Base-by-base conservation (phyloP, 2,113 vertebrate species). In the Megaceryle torquata region DNA sequence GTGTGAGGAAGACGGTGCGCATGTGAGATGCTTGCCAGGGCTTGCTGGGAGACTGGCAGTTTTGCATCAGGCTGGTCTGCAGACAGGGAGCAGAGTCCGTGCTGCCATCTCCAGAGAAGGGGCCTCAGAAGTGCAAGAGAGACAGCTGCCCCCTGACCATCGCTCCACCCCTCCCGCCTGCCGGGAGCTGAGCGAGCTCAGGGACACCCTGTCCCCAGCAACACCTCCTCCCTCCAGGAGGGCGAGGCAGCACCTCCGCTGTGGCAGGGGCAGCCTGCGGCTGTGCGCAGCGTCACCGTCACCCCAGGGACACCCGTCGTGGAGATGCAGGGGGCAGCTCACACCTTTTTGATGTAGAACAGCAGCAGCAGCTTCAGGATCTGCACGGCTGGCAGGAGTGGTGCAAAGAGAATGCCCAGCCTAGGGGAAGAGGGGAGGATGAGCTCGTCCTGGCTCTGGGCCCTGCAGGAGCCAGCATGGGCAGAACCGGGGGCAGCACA, bases 321-420 rank as follows among this genome's bases (percentile, higher is more conserved):
- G 5, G 37, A 71, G 43, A 51, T 3, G 1, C 6, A 0, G 35
- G 50, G 51, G 5, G 17, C 33, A 8, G 6, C 21, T 61, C 86
- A 35, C 91, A 99, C 99, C 99, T 98, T 99, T 96, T 99, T 99
- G 56, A 99, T 87, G 31, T 99, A 99, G 96, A 99, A 99, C 24
- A 99, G 87, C 22, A 99, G 88, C 79, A 99, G 70, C 63, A 99
- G 98, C 94, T 99, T 99, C 88, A 99, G 29, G 7, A 97, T 95
- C 97, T 99, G 99, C 75, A 99, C 75, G 0, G 93, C 98, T 0
- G 98, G 99, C 56, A 99, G 97, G 17, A 99, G 94, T 0, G 99
- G 99, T 8, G 97, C 96, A 20, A 99, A 99, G 89, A 99, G 96
- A 39, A 99, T 37, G 0, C 99, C 99, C 95, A 99, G 90, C 99